Evolutionary conservation across 2,113 vertebrate genomes (phyloP), one percentile per base, ranked within the genome.

Genomic region (Dendrocopos noguchii): DNA sequence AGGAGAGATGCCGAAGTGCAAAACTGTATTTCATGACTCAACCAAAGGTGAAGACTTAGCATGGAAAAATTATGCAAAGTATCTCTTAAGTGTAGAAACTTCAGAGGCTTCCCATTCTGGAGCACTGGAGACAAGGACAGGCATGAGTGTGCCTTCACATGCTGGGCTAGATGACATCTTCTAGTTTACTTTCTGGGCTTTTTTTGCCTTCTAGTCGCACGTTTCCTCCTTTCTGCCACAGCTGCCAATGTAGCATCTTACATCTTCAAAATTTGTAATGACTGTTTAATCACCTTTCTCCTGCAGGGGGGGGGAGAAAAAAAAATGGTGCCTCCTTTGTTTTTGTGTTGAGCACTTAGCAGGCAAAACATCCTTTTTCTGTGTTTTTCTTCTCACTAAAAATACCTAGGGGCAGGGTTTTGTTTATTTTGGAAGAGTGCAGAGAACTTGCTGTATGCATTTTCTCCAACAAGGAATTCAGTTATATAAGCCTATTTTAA

Each of bases 211-310:
- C 64, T 75, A 44, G 88, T 87, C 59, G 86, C 13, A 0, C 59
- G 75, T 56, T 95, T 93, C 60, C 77, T 88, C 10, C 22, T 7
- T 22, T 83, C 18, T 74, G 22, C 4, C 39, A 22, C 47, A 90
- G 55, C 77, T 80, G 39, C 34, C 24, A 56, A 85, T n/a, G 1
- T 60, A 52, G 31, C 25, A 82, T 65, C 46, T 84, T 90, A 0
- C 29, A 75, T 94, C 66, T 83, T 88, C n/a, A 88, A 66, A 80
- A 82, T 88, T 86, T 90, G 36, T 79, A 33, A 76, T 25, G 88
- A 64, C 88, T 84, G 57, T 76, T 85, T 87, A 87, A 87, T 88
- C 22, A n/a, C 24, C 42, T 25, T 13, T 9, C 14, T 56, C 22
- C 59, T 55, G 52, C 17, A 10, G 28, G 3, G 4, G 0, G 27